Conservation (phyloP, 1,140 invertebrate species). For the Cydia amplana region DNA sequence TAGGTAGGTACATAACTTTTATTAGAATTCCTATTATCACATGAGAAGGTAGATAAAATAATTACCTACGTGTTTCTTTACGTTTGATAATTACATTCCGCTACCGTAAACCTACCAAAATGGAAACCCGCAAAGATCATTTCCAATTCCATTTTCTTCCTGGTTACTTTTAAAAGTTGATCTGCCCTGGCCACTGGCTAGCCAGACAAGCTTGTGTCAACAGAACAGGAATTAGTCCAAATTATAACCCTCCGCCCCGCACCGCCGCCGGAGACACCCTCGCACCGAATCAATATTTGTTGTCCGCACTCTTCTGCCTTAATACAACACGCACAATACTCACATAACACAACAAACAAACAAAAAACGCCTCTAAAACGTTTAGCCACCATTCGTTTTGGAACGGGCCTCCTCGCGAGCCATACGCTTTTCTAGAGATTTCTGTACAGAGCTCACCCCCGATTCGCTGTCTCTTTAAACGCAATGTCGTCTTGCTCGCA, state of each 20-base stretch:
- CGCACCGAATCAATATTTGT: conserved; percentile 77
- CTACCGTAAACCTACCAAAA: background rate
- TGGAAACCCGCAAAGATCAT: background rate
- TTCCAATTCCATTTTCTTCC: conserved; percentile 15
- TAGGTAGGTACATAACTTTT: too few relatives aligned
- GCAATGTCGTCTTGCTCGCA: conserved; percentile 72
- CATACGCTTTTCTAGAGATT: conserved; percentile 42
- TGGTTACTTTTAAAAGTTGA: conserved; percentile 62
- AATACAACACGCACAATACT: conserved; percentile 76
- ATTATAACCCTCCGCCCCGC: conserved; percentile 63
- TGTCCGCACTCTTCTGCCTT: conserved; percentile 78
- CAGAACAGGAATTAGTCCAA: conserved; percentile 77
- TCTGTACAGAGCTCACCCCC: conserved; percentile 62
- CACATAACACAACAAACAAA: conserved; percentile 45
- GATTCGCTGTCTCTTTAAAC: conserved; percentile 70
- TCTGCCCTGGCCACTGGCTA: conserved; percentile 53
- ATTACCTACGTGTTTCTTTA: too few relatives aligned
- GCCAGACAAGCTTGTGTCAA: conserved; percentile 75
- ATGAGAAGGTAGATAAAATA: too few relatives aligned
- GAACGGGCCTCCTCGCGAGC: background rate
- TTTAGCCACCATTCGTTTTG: background rate
- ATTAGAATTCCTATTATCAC: too few relatives aligned
- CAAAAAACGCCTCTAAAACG: conserved; percentile 40
- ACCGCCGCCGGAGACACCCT: conserved; percentile 53
- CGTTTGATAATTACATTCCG: background rate